Base-by-base conservation (phyloP, 2,113 vertebrate genomes). In the Cettia cetti region DNA sequence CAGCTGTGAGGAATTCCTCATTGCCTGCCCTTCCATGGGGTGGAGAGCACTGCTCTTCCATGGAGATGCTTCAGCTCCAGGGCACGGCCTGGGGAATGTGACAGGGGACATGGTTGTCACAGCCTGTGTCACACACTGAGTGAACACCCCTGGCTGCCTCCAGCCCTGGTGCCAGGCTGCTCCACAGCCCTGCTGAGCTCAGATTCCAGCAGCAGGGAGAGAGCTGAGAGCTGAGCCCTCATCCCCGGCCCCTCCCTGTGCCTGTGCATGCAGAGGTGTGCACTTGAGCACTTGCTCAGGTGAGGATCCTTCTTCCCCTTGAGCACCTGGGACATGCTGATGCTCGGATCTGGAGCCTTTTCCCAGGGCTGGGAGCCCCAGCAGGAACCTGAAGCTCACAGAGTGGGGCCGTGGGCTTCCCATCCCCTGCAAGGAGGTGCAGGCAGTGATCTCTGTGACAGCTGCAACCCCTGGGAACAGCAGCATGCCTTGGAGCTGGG, bases 181-280 rank as follows among this genome's bases (percentile, higher is more conserved):
- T 52, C 49, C 30, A 33, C 39, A 1, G 22, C 54, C 75, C 12
- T 40, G 39, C 39, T 40, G 39, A 40, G 39, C 39, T 40, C 39
- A 40, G 39, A 40, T 40, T 40, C 27, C 80, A 54, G 83, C 69
- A 53, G 79, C 12, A 7, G 70, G 56, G 59, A 88, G 35, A 76
- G n/a, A 77, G 69, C 39, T 4, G 8, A 16, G 35, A 13, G 13
- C 33, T 2, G 10, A 42, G 37, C 27, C 8, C 42, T 45, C 42
- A 8, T 0, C 47, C 6, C 0, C 1, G 7, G n/a, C 30, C 18
- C 10, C 26, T 42, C 24, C 35, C 59, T 0, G 9, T 70, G 47
- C 65, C 40, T 24, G 1, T 3, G 9, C 9, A 0, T 2, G 6
- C 3, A 2, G 2, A 2, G 66, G 39, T 44, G 10, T 8, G 35